Evolutionary conservation across 1,140 invertebrate species (phyloP), one percentile per base, ranked within the genome.

Genomic region (Rhopalosiphum padi): DNA sequence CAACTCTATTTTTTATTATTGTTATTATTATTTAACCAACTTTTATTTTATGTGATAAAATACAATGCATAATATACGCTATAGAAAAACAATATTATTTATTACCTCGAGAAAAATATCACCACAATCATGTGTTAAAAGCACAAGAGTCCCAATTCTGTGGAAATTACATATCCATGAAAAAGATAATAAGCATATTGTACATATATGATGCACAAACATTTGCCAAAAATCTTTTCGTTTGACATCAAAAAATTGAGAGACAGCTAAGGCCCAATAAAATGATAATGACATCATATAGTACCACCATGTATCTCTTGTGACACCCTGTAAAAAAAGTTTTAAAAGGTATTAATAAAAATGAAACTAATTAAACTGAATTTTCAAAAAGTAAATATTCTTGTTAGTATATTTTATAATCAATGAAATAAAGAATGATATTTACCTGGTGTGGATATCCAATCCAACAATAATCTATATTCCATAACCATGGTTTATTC

Each of bases 171-270:
- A 98, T 5, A 98, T 96, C 98, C 98, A 99, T 48, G 98, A 99
- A 95, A 99, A 97, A 86, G 96, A 97, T 96, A 99, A 97, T 68
- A 99, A 96, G 55, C 97, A 95, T 94, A 99, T 97, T 7, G 99
- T 99, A 9, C 98, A 98, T 95, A 99, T 97, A 95, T 99, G 99
- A 96, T 99, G 99, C 88, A 99, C 96, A 95, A 99, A 99, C 99
- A 99, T 99, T 96, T 99, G 98, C 97, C 98, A 98, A 95, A 99
- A 99, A 96, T 99, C 99, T 96, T 99, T 98, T 90, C 97, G 96
- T 94, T 97, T 98, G 77, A 98, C 97, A 95, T 99, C 99, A 95
- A 98, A 97, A 95, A 99, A 99, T 95, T 99, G 98, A 35, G 98
- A 98, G 82, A 98, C 96, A 87, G 98, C 97, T 90, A 99, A 96